Base-by-base conservation (phyloP, 1,140 invertebrate species). In the Danaus plexippus region DNA sequence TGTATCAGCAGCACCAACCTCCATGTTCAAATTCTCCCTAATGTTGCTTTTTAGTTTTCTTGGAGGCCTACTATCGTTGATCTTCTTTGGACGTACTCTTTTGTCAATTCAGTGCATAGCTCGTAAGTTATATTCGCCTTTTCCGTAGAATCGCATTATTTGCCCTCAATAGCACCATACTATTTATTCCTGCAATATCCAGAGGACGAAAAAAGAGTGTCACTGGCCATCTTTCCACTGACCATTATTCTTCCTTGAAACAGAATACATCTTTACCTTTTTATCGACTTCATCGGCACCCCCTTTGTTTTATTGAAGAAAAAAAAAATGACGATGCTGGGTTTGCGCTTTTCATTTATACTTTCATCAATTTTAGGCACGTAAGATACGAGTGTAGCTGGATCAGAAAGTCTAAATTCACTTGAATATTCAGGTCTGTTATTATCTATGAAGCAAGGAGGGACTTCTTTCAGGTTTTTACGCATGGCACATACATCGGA, bases 391-490 rank as follows among this genome's bases (percentile, higher is more conserved):
- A 77, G 50, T 15, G 70, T 71, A n/a, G 57, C 61, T 43, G 54
- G 61, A 48, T 73, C 61, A 44, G 59, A 64, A 70, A 76, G 79
- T 53, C 62, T 59, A 64, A 68, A 68, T 53, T 57, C 57, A 67
- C 57, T 68, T 74, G 58, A 60, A 54, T 59, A 15, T 15, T 15
- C 52, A 45, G 47, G 52, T 51, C 2, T 9, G 7, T 50, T 54
- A 54, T 54, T 54, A 59, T 61, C 48, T 52, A 43, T 43, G 12
- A 61, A 52, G 11, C 47, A 62, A 55, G 65, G 52, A 56, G 80
- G 74, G 57, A 87, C 72, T 71, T 81, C 77, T 53, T 51, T 63
- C 59, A 85, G 73, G 57, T 84, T 80, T 71, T 84, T 81, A 11
- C 72, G 54, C 22, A 86, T 43, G 46, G 70, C 87, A 47, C 71